A percentile compares a stretch with the other conserved stretches of the same genome.
These are phyloP conservation scores for Chionis minor DNA, from an alignment of 2,113 vertebrate genomes.

Conservation along the genomic window DNA sequence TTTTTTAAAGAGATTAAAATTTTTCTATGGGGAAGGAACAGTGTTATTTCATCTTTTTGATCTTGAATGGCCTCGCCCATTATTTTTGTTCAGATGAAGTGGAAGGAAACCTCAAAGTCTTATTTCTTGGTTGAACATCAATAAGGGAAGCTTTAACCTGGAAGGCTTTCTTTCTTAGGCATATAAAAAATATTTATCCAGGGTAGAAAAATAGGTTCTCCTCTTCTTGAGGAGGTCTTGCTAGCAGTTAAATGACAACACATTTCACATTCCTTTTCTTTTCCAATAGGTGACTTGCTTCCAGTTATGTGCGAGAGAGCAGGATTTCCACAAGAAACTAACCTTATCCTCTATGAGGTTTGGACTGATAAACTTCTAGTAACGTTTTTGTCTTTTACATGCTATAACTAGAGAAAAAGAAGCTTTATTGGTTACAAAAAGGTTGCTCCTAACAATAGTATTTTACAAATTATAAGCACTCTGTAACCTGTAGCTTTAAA, in stretches of 20 bases:
- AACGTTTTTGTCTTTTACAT: background rate
- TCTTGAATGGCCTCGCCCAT: background rate
- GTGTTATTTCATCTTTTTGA: background rate
- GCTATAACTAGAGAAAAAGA: background rate
- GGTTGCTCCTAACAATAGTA: background rate
- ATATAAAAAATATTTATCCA: background rate
- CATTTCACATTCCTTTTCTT: background rate
- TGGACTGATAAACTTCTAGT: background rate
- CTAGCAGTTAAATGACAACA: background rate
- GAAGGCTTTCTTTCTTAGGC: background rate
- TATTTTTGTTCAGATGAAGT: background rate
- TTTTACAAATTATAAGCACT: background rate
- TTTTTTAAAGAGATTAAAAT: background rate
- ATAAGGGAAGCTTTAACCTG: background rate
- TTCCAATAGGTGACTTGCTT: constrained; percentile 91
- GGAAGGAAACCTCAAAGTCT: background rate
- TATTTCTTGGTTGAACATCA: background rate
- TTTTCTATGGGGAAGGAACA: background rate
- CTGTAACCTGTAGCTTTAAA: background rate
- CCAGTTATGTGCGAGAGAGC: constrained; percentile 99
- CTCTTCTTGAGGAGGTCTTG: background rate
- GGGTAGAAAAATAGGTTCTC: background rate
- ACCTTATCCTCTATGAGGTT: constrained; percentile 99
- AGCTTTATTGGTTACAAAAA: background rate
- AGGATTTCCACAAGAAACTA: constrained; percentile 99